Evolutionary conservation across 2,888 invertebrate species (phyloP).

Genomic region (Limnephilus auricula): DNA sequence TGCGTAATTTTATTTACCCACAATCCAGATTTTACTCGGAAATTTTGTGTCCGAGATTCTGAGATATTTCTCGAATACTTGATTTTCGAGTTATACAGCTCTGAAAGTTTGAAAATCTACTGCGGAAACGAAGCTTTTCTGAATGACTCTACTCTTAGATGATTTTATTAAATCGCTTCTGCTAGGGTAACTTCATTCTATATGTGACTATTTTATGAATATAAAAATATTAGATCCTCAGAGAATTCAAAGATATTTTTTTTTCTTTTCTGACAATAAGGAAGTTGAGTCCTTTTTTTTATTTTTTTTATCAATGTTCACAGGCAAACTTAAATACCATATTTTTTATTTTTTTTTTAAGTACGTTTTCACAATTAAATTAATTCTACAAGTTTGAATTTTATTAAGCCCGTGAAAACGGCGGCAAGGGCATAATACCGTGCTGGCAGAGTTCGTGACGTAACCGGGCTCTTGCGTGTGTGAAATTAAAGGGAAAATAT

Average conservation of each 20-base stretch:
- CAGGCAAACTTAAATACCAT: no score
- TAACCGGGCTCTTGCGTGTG: no score
- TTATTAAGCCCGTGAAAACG: no score
- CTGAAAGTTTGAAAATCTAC: not conserved
- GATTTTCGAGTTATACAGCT: not conserved
- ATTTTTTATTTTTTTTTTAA: no score
- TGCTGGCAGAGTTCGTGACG: no score
- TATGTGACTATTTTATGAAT: not conserved
- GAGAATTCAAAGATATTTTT: not conserved
- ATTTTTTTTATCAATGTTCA: no score
- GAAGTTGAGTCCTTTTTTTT: no score
- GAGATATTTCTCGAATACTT: not conserved
- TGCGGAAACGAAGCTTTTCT: not conserved
- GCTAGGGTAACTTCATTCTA: not conserved
- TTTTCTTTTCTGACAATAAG: not conserved
- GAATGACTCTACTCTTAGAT: not conserved
- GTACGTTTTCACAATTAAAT: no score
- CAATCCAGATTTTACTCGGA: not conserved
- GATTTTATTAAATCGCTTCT: not conserved
- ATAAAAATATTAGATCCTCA: not conserved
- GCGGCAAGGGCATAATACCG: no score
- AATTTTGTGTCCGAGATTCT: conserved; percentile 9
- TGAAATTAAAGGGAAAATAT: no score
- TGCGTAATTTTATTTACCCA: conserved; percentile 13
- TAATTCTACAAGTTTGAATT: no score